Percentiles rank a stretch among this genome's conserved stretches.
Conservation (phyloP, 2,797 vertebrate genomes). For the Mus minutoides region DNA sequence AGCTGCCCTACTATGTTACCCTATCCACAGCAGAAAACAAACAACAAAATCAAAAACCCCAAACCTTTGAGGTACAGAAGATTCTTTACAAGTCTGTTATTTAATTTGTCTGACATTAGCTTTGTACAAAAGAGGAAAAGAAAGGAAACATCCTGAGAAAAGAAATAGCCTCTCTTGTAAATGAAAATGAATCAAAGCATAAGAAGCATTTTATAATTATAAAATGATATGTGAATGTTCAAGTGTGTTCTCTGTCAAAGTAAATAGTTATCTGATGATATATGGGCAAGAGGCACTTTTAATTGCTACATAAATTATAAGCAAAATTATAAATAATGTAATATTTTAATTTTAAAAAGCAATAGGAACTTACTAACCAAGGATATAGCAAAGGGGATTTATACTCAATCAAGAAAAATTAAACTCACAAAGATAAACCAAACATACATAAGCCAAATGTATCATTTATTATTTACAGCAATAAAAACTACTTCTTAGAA, state of each 20-base stretch:
- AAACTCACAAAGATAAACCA: constrained; percentile 66
- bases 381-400: constrained; percentile 44
- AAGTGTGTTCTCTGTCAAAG: constrained; percentile 43
- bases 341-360: constrained; percentile 62
- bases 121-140: not conserved
- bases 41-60: not conserved
- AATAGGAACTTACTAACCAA: constrained; percentile 45
- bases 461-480: constrained; percentile 54
- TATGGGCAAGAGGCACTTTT: constrained; percentile 4
- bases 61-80: not conserved
- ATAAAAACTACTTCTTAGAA: constrained; percentile 37
- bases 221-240: constrained; percentile 48
- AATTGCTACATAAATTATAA: constrained; percentile 50
- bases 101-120: constrained; percentile 29
- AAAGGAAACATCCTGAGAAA: not conserved
- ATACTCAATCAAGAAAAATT: constrained; percentile 61
- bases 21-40: not conserved
- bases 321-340: constrained; percentile 58
- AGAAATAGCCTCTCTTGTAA: constrained; percentile 31
- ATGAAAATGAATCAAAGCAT: not conserved
- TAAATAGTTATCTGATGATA: constrained; percentile 20
- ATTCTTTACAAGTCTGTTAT: not conserved
- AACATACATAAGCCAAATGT: constrained; percentile 47
- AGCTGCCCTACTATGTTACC: not conserved
- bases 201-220: constrained; percentile 53